phyloP scores from a whole-genome alignment of 2,888 invertebrate genomes.

The Arrhopalites spinosus region DNA sequence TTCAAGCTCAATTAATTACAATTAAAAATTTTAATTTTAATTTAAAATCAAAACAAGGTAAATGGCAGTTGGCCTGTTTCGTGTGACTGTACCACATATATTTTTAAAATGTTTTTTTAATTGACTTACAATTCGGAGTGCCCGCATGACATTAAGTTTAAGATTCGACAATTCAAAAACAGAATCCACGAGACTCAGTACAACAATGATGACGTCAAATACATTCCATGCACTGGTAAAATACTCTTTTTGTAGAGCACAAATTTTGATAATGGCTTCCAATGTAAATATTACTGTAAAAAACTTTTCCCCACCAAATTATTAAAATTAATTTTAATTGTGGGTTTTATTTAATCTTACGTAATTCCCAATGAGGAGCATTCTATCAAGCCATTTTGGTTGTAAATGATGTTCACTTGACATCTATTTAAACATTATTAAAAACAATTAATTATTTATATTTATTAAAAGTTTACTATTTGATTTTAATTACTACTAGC shows the following conservation, averaged over 20 bases:
- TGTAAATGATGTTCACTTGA: conserved; percentile 93
- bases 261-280: conserved; percentile 89
- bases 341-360: conserved; percentile 60
- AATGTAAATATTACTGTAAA: conserved; percentile 94
- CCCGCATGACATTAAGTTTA: conserved; percentile 75
- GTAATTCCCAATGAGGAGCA: conserved; percentile 90
- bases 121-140: conserved; percentile 79
- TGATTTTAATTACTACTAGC: too few species aligned
- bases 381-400: conserved; percentile 73
- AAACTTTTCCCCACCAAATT: too few species aligned
- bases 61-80: too few species aligned
- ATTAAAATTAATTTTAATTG: neutral
- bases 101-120: too few species aligned
- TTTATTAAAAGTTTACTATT: too few species aligned
- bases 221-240: conserved; percentile 95
- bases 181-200: conserved; percentile 87
- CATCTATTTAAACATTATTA: too few species aligned
- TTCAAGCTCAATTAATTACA: too few species aligned
- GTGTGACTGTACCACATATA: too few species aligned
- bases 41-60: too few species aligned
- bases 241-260: conserved; percentile 90
- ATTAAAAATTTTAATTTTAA: too few species aligned
- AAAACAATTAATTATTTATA: too few species aligned
- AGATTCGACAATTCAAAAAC: conserved; percentile 65
- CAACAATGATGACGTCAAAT: conserved; percentile 91